Percentiles rank a stretch among this genome's conserved stretches.
phyloP scores from a whole-genome alignment of 2,113 vertebrate genomes.

The Scopus umbretta region DNA sequence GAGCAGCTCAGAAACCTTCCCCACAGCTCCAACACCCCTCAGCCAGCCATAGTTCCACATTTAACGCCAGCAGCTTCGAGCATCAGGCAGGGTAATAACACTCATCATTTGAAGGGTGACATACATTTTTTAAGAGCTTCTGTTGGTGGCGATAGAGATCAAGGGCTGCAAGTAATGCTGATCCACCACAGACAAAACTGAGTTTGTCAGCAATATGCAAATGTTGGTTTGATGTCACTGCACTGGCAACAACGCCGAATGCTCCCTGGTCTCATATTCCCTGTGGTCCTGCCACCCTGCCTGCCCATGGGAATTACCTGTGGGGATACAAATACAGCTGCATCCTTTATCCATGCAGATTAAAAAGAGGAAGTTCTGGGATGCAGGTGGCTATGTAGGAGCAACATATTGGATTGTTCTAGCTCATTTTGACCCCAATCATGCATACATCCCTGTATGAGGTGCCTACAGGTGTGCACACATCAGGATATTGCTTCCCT shows the following conservation, averaged over 20 bases:
- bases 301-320: not conserved
- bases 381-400: not conserved
- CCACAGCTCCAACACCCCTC: not conserved
- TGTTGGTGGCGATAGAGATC: not conserved
- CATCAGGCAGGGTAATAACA: not conserved
- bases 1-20: not conserved
- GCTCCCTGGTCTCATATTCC: not conserved
- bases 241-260: not conserved
- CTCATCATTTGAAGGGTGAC: not conserved
- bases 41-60: not conserved
- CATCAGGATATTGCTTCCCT: not conserved
- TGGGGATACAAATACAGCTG: not conserved
- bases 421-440: not conserved
- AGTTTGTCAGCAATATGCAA: not conserved
- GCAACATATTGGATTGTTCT: not conserved
- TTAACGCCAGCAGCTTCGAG: accelerated
- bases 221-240: not conserved
- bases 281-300: not conserved
- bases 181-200: not conserved
- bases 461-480: not conserved
- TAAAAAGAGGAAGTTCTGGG: not conserved
- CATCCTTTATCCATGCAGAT: not conserved
- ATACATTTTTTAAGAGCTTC: not conserved
- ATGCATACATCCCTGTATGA: not conserved
- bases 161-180: not conserved